These are phyloP conservation scores for Cephus pygmeus DNA, from an alignment of 2,888 invertebrate genomes.

Conservation along the genomic window DNA sequence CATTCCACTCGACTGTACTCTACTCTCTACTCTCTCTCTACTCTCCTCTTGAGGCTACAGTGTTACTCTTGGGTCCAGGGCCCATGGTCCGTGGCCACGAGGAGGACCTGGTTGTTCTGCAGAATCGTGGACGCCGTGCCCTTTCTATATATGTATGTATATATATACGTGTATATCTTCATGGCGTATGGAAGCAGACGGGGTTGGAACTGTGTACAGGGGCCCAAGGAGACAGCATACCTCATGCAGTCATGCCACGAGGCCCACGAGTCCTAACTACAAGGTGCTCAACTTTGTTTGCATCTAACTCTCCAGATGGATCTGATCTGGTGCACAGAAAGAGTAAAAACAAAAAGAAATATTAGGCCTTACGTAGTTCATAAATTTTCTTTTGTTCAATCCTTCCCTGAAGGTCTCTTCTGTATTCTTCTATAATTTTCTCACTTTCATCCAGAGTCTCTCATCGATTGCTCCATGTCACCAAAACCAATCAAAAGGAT, in stretches of 20 bases:
- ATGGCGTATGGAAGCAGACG: not conserved
- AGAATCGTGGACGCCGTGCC: constrained; percentile 27
- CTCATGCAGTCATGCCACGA: constrained; percentile 43
- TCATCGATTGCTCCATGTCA: not conserved
- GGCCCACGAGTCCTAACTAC: constrained; percentile 43
- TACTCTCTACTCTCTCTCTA: not conserved
- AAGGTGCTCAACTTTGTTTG: constrained; percentile 57
- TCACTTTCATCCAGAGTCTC: not conserved
- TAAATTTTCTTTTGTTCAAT: not conserved
- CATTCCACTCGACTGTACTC: constrained; percentile 8
- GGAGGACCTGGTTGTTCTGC: constrained; percentile 14
- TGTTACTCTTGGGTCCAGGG: constrained; percentile 20
- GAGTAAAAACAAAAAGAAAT: not conserved
- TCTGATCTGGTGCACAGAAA: constrained; percentile 7
- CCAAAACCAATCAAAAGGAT: not conserved
- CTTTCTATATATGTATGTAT: not conserved
- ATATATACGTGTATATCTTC: not conserved
- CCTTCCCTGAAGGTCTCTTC: not conserved
- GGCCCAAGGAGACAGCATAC: constrained; percentile 32
- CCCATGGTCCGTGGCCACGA: constrained; percentile 13
- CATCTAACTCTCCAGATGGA: constrained; percentile 32
- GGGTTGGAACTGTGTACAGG: constrained; percentile 2
- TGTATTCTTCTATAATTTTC: not conserved
- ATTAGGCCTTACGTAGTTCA: not conserved
- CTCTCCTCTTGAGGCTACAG: not conserved